Percentiles rank a stretch among this genome's conserved stretches.
Evolutionary conservation across 2,797 vertebrate genomes (phyloP).

Genomic region (Sebastes diploproa): DNA sequence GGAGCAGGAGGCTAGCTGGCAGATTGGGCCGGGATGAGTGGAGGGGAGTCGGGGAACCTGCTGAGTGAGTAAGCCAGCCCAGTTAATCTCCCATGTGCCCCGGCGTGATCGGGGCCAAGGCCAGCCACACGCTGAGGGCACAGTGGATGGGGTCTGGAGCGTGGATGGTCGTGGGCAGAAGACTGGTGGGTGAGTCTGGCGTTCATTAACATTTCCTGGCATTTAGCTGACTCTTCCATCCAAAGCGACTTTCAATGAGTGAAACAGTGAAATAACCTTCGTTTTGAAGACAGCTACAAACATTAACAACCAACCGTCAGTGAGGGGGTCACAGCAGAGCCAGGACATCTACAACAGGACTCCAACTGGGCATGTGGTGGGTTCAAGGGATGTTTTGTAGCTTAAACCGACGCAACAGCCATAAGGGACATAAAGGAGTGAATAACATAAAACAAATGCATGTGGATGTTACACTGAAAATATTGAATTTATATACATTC

Average conservation of each 20-base stretch:
- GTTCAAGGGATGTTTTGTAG: background rate
- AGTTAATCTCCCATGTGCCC: conserved; percentile 81
- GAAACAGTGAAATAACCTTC: conserved; percentile 31
- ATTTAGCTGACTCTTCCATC: conserved; percentile 21
- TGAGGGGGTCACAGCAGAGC: background rate
- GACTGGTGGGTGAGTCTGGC: conserved; percentile 39
- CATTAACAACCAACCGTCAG: background rate
- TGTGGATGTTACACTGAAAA: background rate
- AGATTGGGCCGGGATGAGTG: conserved; percentile 80
- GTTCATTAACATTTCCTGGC: conserved; percentile 57
- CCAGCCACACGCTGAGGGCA: conserved; percentile 70
- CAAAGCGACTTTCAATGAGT: conserved; percentile 16
- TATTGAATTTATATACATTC: background rate
- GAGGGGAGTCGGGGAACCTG: conserved; percentile 75
- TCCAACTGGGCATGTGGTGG: background rate
- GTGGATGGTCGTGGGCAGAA: conserved; percentile 52
- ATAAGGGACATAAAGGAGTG: background rate
- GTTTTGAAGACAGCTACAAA: background rate
- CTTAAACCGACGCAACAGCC: background rate
- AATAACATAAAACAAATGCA: background rate
- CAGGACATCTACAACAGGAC: background rate
- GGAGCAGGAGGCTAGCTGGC: conserved; percentile 81
- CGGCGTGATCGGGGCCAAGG: conserved; percentile 74
- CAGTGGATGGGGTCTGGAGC: conserved; percentile 55
- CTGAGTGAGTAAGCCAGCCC: conserved; percentile 78